phyloP scores from a whole-genome alignment of 2,888 invertebrate species.

The Netelia virgata region DNA sequence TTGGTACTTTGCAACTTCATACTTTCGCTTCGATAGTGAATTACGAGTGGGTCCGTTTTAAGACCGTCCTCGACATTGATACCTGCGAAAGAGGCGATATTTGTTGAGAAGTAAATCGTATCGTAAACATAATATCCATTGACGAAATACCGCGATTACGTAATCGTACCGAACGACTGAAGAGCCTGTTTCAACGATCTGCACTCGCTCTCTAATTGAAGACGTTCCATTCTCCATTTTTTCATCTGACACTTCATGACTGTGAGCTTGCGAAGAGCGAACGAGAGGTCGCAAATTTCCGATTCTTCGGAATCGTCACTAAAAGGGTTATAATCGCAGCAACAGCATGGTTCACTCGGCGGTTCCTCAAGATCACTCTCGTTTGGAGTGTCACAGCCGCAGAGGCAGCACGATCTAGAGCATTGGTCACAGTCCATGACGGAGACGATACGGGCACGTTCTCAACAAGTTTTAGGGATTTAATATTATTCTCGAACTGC shows the following conservation, averaged over 20 bases:
- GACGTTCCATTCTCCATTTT: conserved; percentile 80
- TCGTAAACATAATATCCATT: not conserved
- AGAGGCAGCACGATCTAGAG: conserved; percentile 46
- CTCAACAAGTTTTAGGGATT: conserved; percentile 1
- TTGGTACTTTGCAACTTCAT: conserved; percentile 76
- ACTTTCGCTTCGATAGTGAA: conserved; percentile 79
- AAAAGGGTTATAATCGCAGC: conserved; percentile 79
- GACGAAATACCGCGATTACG: not conserved
- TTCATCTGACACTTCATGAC: conserved; percentile 82
- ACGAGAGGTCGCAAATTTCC: conserved; percentile 78
- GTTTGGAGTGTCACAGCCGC: conserved; percentile 69
- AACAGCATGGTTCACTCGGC: conserved; percentile 77
- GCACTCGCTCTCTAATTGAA: conserved; percentile 80
- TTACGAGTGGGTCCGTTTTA: conserved; percentile 79
- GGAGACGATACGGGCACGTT: not conserved
- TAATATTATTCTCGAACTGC: conserved; percentile 4
- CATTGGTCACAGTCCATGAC: conserved; percentile 57
- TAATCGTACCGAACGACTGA: conserved; percentile 75
- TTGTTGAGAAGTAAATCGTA: not conserved
- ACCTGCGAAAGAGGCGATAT: conserved; percentile 62
- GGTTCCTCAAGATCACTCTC: conserved; percentile 60
- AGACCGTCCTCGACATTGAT: conserved; percentile 74
- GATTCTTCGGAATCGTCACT: conserved; percentile 76
- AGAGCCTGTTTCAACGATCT: conserved; percentile 78
- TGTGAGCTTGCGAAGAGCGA: conserved; percentile 79